These are phyloP conservation scores for Aspidoscelis tigris DNA, from an alignment of 2,113 vertebrate genomes.

Conservation along the genomic window DNA sequence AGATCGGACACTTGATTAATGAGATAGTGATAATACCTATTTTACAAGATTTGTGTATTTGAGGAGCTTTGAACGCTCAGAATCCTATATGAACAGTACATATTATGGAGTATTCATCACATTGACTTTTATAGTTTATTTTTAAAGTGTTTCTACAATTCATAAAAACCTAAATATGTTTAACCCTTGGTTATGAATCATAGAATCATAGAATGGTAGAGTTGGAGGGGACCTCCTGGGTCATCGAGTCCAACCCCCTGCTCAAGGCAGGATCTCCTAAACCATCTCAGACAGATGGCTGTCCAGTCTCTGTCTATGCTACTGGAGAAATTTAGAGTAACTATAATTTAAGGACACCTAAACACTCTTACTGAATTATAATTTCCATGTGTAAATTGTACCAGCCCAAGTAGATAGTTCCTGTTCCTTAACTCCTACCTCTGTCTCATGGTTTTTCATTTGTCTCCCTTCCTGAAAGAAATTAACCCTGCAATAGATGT, in stretches of 20 bases:
- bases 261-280: too few species aligned
- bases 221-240: too few species aligned
- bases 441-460: neutral
- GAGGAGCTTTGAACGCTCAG: neutral
- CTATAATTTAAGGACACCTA: neutral
- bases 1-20: neutral
- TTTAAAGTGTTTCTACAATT: neutral
- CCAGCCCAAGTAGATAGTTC: neutral
- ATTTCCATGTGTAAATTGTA: neutral
- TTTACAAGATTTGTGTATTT: too few species aligned
- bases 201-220: too few species aligned
- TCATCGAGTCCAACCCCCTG: too few species aligned
- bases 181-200: neutral
- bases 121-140: too few species aligned
- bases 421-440: neutral
- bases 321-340: neutral
- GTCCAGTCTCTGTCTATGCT: too few species aligned
- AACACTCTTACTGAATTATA: neutral
- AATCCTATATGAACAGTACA: neutral
- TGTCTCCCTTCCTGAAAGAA: neutral
- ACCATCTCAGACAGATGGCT: too few species aligned
- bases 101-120: neutral
- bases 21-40: neutral
- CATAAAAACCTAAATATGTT: neutral
- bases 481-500: neutral